Percentiles rank a stretch among this genome's conserved stretches.
phyloP scores from a whole-genome alignment of 2,797 vertebrate species.

The Takifugu rubripes region DNA sequence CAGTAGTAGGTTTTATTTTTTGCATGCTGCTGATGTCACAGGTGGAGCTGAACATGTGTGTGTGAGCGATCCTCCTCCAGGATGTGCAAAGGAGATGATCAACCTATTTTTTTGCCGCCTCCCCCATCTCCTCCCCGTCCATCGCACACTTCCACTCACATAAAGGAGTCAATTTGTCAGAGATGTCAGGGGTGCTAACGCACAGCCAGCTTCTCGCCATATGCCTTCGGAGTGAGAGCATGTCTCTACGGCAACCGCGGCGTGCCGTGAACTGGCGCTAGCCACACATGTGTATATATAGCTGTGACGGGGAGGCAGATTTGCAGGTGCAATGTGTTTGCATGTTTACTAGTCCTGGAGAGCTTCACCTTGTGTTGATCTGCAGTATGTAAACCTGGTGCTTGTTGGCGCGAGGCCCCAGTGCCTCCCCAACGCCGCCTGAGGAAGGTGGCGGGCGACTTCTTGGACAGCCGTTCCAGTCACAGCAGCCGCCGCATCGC shows the following conservation, averaged over 20 bases:
- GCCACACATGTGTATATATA: slow-evolving; percentile 38
- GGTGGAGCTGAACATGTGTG: slow-evolving; percentile 12
- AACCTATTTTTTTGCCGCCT: slow-evolving; percentile 28
- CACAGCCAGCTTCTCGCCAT: slow-evolving; percentile 65
- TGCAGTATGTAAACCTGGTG: not conserved
- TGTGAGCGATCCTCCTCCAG: slow-evolving; percentile 10
- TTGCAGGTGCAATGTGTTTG: slow-evolving; percentile 33
- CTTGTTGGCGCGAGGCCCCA: slow-evolving; percentile 22
- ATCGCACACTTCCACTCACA: slow-evolving; percentile 71
- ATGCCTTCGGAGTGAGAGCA: slow-evolving; percentile 38
- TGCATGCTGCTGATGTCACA: slow-evolving; percentile 43
- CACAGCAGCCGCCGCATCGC: slow-evolving; percentile 47
- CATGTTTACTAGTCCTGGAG: slow-evolving; percentile 19
- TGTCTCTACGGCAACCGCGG: slow-evolving; percentile 31
- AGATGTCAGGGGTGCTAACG: slow-evolving; percentile 74
- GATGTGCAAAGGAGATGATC: slow-evolving; percentile 57
- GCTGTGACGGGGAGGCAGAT: slow-evolving; percentile 12
- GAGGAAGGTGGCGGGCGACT: slow-evolving; percentile 44
- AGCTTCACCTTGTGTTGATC: slow-evolving; percentile 18
- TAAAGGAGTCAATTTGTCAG: slow-evolving; percentile 82
- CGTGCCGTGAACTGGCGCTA: slow-evolving; percentile 52
- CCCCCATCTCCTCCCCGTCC: slow-evolving; percentile 5
- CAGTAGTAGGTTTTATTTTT: slow-evolving; percentile 13
- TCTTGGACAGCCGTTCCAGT: slow-evolving; percentile 64
- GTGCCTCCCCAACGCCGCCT: slow-evolving; percentile 6